Conservation (phyloP, 2,888 invertebrate genomes). For the Neoitamus cyanurus region DNA sequence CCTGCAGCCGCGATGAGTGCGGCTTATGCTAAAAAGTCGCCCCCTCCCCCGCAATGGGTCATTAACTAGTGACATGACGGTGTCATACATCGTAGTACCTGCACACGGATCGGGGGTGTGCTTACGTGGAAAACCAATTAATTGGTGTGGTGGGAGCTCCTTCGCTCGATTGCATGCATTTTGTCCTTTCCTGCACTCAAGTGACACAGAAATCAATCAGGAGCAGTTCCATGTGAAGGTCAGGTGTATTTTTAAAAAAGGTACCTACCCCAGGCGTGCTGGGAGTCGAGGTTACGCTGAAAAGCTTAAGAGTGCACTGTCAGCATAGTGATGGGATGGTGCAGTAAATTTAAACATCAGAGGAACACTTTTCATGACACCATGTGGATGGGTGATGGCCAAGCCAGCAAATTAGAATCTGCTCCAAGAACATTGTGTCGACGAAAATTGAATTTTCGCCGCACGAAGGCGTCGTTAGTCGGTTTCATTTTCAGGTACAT, state of each 20-base stretch:
- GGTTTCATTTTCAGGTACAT: background rate
- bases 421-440: background rate
- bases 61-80: background rate
- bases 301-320: slow-evolving; percentile 2
- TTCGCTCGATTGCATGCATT: slow-evolving; percentile 10
- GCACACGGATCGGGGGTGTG: background rate
- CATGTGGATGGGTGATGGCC: background rate
- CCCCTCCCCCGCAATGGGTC: background rate
- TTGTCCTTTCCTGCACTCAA: background rate
- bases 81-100: background rate
- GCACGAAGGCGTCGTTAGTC: background rate
- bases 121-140: slow-evolving; percentile 11
- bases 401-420: background rate
- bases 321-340: background rate
- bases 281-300: background rate
- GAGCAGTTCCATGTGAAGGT: background rate
- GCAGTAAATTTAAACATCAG: background rate
- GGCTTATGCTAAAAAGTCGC: background rate
- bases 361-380: background rate
- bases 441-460: background rate
- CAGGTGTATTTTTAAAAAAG: background rate
- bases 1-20: background rate
- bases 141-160: background rate
- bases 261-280: background rate
- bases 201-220: slow-evolving; percentile 1